These are phyloP conservation scores for Brenthis daphne DNA, from an alignment of 2,888 invertebrate genomes.

Conservation along the genomic window DNA sequence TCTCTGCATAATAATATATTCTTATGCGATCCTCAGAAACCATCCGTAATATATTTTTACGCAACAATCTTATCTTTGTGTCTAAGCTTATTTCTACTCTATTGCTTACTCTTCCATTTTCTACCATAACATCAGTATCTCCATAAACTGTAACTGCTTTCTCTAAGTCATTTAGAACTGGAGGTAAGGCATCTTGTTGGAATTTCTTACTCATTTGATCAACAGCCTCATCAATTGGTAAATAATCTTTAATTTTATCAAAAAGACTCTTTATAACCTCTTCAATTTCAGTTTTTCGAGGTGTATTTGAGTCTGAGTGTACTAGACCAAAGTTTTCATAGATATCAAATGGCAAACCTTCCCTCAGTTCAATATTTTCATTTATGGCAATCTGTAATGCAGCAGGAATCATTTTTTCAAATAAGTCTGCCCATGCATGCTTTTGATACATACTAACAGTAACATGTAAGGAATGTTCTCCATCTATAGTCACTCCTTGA, in stretches of 20 bases:
- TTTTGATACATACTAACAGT: slow-evolving; percentile 96
- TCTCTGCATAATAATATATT: slow-evolving; percentile 92
- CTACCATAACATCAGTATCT: slow-evolving; percentile 86
- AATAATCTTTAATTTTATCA: slow-evolving; percentile 80
- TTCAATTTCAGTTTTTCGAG: slow-evolving; percentile 75
- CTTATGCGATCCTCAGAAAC: slow-evolving; percentile 84
- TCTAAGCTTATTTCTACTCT: slow-evolving; percentile 85
- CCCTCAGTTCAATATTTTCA: slow-evolving; percentile 86
- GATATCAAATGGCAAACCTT: slow-evolving; percentile 91
- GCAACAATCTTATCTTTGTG: slow-evolving; percentile 83
- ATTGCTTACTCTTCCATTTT: slow-evolving; percentile 83
- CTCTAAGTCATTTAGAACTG: slow-evolving; percentile 86
- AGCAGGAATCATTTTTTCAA: slow-evolving; percentile 89
- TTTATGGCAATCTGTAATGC: slow-evolving; percentile 88
- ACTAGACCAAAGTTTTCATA: slow-evolving; percentile 88
- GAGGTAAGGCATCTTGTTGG: slow-evolving; percentile 94
- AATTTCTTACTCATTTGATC: slow-evolving; percentile 93
- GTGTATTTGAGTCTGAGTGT: slow-evolving; percentile 78
- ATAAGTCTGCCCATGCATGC: slow-evolving; percentile 93
- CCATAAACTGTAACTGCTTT: slow-evolving; percentile 86
- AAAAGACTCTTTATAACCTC: slow-evolving; percentile 81
- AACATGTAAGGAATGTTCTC: slow-evolving; percentile 95
- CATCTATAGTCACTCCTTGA: slow-evolving; percentile 90
- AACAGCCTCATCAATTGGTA: slow-evolving; percentile 89
- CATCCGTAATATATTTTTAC: slow-evolving; percentile 82